Percentiles rank a stretch among this genome's conserved stretches.
Evolutionary conservation across 2,113 vertebrate genomes (phyloP).

Genomic region (Poicephalus meyeri): DNA sequence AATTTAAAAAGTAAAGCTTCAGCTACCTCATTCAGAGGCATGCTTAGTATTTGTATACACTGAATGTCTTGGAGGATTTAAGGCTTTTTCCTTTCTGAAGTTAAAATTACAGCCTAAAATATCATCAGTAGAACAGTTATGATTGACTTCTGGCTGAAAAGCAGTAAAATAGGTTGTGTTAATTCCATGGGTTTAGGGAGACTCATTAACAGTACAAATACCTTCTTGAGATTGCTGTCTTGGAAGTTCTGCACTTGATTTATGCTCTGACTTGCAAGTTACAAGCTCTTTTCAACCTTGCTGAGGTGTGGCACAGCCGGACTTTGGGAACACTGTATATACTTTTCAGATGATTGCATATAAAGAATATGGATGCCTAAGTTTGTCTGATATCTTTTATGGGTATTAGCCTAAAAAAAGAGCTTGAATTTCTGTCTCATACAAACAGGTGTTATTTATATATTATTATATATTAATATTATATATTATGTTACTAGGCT

Average conservation of each 20-base stretch:
- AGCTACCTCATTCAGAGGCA: background rate
- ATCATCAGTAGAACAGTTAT: background rate
- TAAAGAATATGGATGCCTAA: background rate
- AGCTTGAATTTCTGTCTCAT: background rate
- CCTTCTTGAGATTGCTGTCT: background rate
- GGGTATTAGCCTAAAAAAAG: background rate
- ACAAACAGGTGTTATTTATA: background rate
- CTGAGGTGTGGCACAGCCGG: background rate
- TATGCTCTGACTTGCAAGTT: background rate
- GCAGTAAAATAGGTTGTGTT: background rate
- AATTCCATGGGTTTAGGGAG: background rate
- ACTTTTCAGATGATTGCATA: background rate
- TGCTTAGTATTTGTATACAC: background rate
- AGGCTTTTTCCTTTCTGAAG: background rate
- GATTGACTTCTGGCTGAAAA: background rate
- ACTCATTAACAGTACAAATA: background rate
- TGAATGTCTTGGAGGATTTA: background rate
- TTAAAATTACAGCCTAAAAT: background rate
- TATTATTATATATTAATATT: background rate
- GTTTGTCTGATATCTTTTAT: background rate
- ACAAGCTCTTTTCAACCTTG: background rate
- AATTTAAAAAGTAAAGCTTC: background rate
- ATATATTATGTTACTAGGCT: background rate
- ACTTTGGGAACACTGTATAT: background rate
- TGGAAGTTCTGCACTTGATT: background rate